Evolutionary conservation across 2,888 invertebrate species (phyloP), one percentile per base, ranked within the genome.

Genomic region (Coenonympha arcania): DNA sequence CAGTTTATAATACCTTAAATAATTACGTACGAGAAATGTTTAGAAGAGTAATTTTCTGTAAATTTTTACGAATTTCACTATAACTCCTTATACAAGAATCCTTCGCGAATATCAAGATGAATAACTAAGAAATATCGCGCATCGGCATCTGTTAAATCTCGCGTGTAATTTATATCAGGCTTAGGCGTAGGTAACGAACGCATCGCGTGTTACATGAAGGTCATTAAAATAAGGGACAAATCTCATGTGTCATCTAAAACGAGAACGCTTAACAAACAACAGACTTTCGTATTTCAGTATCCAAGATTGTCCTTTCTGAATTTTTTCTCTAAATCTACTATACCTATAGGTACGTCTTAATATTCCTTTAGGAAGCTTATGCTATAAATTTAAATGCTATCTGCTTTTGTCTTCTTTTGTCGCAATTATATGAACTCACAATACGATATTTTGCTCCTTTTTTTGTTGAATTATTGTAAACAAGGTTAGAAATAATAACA

Each of bases 121-220:
- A n/a, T 42, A 34, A 48, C 49, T 22, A 53, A 48, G 24, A 36
- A 43, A 55, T 46, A 54, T 50, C 28, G n/a, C n/a, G n/a, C n/a
- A n/a, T 54, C 33, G 33, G 45, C 46, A 45, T 49, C 43, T 48
- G 47, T 49, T 47, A 43, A 48, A 56, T 48, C 49, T 54, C 51
- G 43, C 44, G 36, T 52, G 40, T 52, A 44, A 52, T 56, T 53
- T 51, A 50, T 56, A 41, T 53, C 19, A 6, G 51, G 49, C 34
- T 40, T 44, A 51, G 48, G 63, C 61, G 58, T 59, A 51, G 55
- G 59, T 71, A 75, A 77, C 68, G 69, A 75, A 68, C 63, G 64
- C 52, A 60, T 74, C 56, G 76, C 74, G 71, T 76, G 76, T 54
- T 54, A 51, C 49, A 48, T 57, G 58, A 61, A 57, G 59, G 55